Conservation (phyloP, 1,140 invertebrate genomes). For the Lineus longissimus region DNA sequence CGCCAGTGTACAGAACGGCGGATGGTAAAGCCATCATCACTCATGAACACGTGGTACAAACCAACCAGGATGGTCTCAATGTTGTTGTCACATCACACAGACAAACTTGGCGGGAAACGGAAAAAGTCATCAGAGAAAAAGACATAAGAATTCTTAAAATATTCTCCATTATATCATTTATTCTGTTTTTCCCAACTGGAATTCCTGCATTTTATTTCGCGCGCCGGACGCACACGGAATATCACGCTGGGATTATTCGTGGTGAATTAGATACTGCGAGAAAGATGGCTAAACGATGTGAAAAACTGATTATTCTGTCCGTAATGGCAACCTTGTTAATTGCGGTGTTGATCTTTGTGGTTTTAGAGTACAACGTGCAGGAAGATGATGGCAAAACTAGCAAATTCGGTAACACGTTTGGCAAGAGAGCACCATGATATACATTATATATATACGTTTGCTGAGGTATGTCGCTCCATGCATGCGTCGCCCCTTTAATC, state of each 20-base stretch:
- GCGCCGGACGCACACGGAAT: slow-evolving; percentile 28
- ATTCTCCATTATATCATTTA: slow-evolving; percentile 22
- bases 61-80: background rate
- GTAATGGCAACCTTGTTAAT: slow-evolving; percentile 20
- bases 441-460: too few species aligned
- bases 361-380: too few species aligned
- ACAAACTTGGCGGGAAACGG: background rate
- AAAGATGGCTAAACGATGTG: slow-evolving; percentile 26
- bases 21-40: background rate
- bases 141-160: slow-evolving; percentile 24
- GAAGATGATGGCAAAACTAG: too few species aligned
- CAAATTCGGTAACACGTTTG: too few species aligned
- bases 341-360: slow-evolving; percentile 26
- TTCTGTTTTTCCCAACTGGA: slow-evolving; percentile 36
- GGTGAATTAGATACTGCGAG: slow-evolving; percentile 32
- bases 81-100: background rate
- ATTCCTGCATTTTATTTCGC: slow-evolving; percentile 31
- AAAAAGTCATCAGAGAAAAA: slow-evolving; percentile 15
- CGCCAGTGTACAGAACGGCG: background rate
- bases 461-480: too few species aligned
- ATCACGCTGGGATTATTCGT: slow-evolving; percentile 28
- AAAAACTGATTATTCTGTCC: slow-evolving; percentile 31
- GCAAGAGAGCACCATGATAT: too few species aligned
- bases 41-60: background rate
- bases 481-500: too few species aligned